Conservation (phyloP, 2,113 vertebrate genomes). For the Seriola aureovittata region DNA sequence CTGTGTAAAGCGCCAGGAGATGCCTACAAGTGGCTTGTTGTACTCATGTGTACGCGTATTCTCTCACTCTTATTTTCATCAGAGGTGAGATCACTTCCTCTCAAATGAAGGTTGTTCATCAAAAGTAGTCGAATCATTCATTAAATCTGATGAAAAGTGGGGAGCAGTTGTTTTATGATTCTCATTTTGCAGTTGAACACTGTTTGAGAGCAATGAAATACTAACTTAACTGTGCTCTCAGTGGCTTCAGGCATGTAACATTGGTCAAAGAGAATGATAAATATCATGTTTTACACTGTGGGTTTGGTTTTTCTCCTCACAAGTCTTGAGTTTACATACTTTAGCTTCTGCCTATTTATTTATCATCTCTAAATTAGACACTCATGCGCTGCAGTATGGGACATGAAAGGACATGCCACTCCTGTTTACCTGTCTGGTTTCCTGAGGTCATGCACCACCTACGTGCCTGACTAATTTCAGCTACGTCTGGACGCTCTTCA, state of each 20-base stretch:
- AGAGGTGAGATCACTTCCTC: constrained; percentile 67
- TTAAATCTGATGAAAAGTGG: constrained; percentile 33
- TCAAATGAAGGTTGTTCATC: constrained; percentile 60
- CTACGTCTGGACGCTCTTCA: constrained; percentile 57
- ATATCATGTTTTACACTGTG: constrained; percentile 22
- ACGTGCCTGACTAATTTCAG: constrained; percentile 65
- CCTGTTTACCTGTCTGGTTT: constrained; percentile 78
- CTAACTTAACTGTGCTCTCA: constrained; percentile 6
- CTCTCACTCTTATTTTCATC: constrained; percentile 47
- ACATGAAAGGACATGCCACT: constrained; percentile 72
- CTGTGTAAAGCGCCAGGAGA: constrained; percentile 35
- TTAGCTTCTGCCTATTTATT: constrained; percentile 55
- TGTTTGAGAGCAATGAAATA: constrained; percentile 4
- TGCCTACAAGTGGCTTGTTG: constrained; percentile 63
- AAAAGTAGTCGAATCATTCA: constrained; percentile 39
- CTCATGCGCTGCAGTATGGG: constrained; percentile 41
- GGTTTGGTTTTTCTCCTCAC: constrained; percentile 40
- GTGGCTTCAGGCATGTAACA: background rate
- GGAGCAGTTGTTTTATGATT: constrained; percentile 33
- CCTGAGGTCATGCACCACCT: constrained; percentile 67
- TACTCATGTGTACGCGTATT: constrained; percentile 41
- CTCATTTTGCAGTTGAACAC: constrained; percentile 23
- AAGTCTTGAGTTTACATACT: constrained; percentile 38
- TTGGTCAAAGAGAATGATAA: background rate
- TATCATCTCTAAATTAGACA: constrained; percentile 73